phyloP scores from a whole-genome alignment of 2,113 vertebrate species.

The Clinocottus analis region DNA sequence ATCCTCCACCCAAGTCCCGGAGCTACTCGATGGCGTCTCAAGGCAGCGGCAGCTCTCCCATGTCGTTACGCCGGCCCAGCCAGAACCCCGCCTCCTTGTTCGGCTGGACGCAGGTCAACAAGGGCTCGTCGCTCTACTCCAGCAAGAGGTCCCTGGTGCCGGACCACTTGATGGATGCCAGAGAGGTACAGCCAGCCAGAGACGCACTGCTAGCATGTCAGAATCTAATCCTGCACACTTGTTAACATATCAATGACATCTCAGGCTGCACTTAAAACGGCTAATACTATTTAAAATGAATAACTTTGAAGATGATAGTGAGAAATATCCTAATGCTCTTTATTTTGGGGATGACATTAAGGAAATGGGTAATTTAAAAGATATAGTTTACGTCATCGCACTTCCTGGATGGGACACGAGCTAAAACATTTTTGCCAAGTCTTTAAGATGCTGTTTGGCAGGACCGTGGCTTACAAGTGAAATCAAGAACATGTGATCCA shows the following conservation, averaged over 20 bases:
- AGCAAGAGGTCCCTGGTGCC: constrained; percentile 90
- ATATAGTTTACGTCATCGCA: not conserved
- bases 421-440: not conserved
- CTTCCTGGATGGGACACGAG: not conserved
- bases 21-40: constrained; percentile 95
- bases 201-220: not conserved
- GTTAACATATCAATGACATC: not conserved
- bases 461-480: not conserved
- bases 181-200: constrained; percentile 86
- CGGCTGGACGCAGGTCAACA: constrained; percentile 87
- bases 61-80: constrained; percentile 89
- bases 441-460: not conserved
- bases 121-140: constrained; percentile 83
- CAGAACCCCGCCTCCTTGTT: constrained; percentile 90
- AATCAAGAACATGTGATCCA: not conserved
- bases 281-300: not conserved
- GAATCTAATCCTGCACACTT: not conserved
- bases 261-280: not conserved
- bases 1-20: constrained; percentile 94
- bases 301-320: not conserved
- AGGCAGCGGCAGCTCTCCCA: constrained; percentile 93
- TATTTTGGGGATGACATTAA: not conserved
- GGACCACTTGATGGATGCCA: constrained; percentile 94
- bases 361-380: not conserved
- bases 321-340: not conserved